A percentile compares a stretch with the other conserved stretches of the same genome.
These are phyloP conservation scores for Columba janthina DNA, from an alignment of 2,113 vertebrate species.

Conservation along the genomic window DNA sequence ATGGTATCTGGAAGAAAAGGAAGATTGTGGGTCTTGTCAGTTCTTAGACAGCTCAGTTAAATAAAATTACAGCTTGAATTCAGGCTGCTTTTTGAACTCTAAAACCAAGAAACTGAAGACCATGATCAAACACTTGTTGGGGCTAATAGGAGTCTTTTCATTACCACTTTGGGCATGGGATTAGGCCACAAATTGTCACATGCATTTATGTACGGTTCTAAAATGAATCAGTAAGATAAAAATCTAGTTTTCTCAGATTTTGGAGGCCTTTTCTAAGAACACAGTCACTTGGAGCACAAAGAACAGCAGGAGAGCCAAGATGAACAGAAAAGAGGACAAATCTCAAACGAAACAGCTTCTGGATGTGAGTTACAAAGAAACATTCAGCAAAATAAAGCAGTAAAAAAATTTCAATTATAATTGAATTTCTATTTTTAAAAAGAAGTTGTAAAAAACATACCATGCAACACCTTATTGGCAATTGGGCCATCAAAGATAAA, in stretches of 20 bases:
- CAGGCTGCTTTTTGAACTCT: not conserved
- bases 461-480: not conserved
- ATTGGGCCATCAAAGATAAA: not conserved
- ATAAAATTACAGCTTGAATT: not conserved
- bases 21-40: not conserved
- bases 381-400: not conserved
- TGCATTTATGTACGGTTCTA: not conserved
- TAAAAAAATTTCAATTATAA: not conserved
- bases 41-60: not conserved
- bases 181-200: not conserved
- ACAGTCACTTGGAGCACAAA: not conserved
- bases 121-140: not conserved
- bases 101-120: not conserved
- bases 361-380: not conserved
- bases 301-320: not conserved
- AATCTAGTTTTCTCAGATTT: not conserved
- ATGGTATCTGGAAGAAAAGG: not conserved
- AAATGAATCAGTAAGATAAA: slow-evolving; percentile 1
- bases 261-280: not conserved
- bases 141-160: not conserved
- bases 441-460: not conserved
- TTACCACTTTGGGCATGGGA: not conserved
- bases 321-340: not conserved
- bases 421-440: not conserved
- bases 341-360: not conserved